Evolutionary conservation across 1,140 invertebrate genomes (phyloP), one percentile per base, ranked within the genome.

Genomic region (Papilio glaucus): DNA sequence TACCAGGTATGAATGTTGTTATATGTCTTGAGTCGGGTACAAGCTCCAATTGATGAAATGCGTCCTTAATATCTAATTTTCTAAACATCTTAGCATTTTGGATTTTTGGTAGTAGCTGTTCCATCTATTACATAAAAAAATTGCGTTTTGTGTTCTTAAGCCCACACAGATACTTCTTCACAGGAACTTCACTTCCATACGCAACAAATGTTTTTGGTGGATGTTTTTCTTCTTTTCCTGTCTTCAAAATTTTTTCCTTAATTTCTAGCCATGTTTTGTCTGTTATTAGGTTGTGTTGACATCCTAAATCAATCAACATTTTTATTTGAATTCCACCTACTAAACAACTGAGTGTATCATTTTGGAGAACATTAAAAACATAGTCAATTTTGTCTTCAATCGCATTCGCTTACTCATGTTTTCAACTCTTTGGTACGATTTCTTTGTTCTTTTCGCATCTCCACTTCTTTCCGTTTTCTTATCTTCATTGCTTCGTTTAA

Each of bases 1-100:
- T 73, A 0, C 60, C 67, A 4, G 57, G 74, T 18, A 77, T 82
- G 29, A 82, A 82, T 4, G 78, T 79, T 13, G 80, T 82, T 0
- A 80, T 21, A 6, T 77, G 21, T 61, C 76, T 73, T 0, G 73
- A 78, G 49, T 78, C 39, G 1, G 73, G 69, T 21, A 78, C 73
- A 1, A 82, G 13, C 72, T 82, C 80, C 0, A 78, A 8, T 53
- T 80, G 78, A 49, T 80, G 78, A 15, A 79, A 82, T 8, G 81
- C 79, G 53, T 82, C 73, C n/a, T n/a, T n/a, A n/a, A n/a, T n/a
- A n/a, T n/a, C n/a, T n/a, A n/a, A n/a, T n/a, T n/a, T n/a, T n/a
- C 70, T 86, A 81, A 15, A 85, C 72, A 71, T 86, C 85, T 76
- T 69, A 0, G 75, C 81, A 75, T 82, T 77, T 63, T n/a, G 78